Conservation (phyloP, 2,113 vertebrate species). For the Bos taurus region DNA sequence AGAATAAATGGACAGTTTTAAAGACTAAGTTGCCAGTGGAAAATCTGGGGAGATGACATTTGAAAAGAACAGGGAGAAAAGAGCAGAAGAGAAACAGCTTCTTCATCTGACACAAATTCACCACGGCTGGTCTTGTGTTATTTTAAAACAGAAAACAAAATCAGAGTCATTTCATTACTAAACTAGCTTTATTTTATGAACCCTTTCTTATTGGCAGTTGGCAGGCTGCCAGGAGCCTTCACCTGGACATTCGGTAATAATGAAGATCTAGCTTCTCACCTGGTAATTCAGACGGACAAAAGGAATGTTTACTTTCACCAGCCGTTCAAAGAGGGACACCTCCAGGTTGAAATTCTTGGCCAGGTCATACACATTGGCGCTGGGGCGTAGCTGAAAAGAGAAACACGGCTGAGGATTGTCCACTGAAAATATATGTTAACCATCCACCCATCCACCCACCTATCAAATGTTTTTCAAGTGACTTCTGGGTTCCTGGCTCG, state of each 20-base stretch:
- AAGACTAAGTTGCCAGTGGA: not conserved
- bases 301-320: conserved; percentile 89
- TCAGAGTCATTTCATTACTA: not conserved
- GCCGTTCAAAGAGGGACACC: conserved; percentile 95
- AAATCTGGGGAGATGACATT: not conserved
- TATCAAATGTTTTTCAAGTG: not conserved
- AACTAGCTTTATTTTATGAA: not conserved
- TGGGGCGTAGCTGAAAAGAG: conserved; percentile 88
- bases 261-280: conserved; percentile 78
- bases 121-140: not conserved
- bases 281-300: conserved; percentile 93
- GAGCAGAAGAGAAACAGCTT: not conserved
- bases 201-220: not conserved
- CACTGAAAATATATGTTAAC: not conserved
- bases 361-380: conserved; percentile 93
- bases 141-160: conserved; percentile 7
- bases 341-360: conserved; percentile 94
- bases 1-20: not conserved
- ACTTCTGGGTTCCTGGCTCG: not conserved
- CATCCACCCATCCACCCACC: not conserved
- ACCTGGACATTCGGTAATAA: not conserved
- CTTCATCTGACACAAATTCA: not conserved
- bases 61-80: not conserved
- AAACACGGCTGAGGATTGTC: conserved; percentile 31
- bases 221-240: not conserved